Evolutionary conservation across 2,888 invertebrate species (phyloP).

Genomic region (Vannuccia rotundouncinata): DNA sequence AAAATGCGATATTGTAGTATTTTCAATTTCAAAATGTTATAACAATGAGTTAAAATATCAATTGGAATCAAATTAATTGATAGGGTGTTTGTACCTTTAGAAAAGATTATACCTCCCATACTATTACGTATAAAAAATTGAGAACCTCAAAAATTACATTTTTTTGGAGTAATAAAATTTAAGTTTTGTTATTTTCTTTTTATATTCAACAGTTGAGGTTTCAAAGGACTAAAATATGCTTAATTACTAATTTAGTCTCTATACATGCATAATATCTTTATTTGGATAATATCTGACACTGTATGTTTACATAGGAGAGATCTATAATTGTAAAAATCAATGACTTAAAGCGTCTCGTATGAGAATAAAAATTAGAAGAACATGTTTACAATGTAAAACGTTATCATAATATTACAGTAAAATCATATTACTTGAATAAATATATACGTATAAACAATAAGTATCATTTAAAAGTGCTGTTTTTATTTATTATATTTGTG

Average conservation of each 20-base stretch:
- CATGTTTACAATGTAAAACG: neutral
- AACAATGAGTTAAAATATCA: neutral
- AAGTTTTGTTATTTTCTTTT: neutral
- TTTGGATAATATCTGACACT: neutral
- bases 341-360: neutral
- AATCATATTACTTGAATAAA: too few relatives aligned
- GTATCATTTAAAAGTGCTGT: too few relatives aligned
- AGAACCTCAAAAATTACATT: neutral
- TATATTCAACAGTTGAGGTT: neutral
- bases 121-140: neutral
- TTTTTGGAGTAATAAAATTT: neutral
- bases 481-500: too few relatives aligned
- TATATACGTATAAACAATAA: too few relatives aligned
- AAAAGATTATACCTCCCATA: neutral
- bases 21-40: neutral
- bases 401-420: neutral
- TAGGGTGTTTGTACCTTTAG: neutral
- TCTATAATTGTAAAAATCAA: neutral
- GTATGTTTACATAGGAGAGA: neutral
- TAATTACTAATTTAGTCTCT: neutral
- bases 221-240: neutral
- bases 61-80: neutral
- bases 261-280: neutral
- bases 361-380: neutral
- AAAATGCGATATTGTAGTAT: neutral